phyloP scores from a whole-genome alignment of 2,888 invertebrate species.

The Endomychus coccineus region DNA sequence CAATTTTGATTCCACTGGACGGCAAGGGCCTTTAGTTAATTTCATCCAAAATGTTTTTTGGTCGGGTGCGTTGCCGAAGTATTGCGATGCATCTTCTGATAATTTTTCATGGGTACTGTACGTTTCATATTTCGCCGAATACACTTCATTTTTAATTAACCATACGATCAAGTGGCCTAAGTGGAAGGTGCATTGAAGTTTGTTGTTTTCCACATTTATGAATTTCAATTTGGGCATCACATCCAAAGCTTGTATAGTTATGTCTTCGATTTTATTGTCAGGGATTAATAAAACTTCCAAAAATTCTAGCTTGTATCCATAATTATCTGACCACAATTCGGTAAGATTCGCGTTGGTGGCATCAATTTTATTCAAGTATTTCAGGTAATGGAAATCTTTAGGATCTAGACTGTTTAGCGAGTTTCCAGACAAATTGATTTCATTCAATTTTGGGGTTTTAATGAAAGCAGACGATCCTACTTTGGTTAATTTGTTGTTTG shows the following conservation, averaged over 20 bases:
- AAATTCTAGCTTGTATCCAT: conserved; percentile 26
- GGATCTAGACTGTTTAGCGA: conserved; percentile 57
- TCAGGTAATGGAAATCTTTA: conserved; percentile 57
- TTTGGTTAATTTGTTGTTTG: conserved; percentile 58
- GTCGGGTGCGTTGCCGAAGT: conserved; percentile 12
- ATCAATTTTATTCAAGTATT: conserved; percentile 58
- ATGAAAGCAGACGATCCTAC: conserved; percentile 58
- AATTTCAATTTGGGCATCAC: conserved; percentile 52
- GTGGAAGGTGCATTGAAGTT: conserved; percentile 59
- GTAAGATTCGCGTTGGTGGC: conserved; percentile 61
- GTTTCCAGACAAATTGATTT: conserved; percentile 65
- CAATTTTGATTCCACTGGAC: conserved; percentile 8
- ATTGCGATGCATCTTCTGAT: conserved; percentile 12
- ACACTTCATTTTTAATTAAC: conserved; percentile 53
- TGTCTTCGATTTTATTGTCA: conserved; percentile 51
- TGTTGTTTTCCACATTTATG: conserved; percentile 58
- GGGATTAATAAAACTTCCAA: conserved; percentile 49
- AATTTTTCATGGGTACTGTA: conserved; percentile 23
- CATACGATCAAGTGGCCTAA: conserved; percentile 61
- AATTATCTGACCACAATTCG: conserved; percentile 52
- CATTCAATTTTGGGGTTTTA: conserved; percentile 57
- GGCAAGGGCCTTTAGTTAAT: conserved; percentile 10
- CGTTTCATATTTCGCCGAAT: conserved; percentile 42
- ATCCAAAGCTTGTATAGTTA: conserved; percentile 53
- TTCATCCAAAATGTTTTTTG: conserved; percentile 14